phyloP scores from a whole-genome alignment of 2,888 invertebrate species.

The Dolomedes plantarius region DNA sequence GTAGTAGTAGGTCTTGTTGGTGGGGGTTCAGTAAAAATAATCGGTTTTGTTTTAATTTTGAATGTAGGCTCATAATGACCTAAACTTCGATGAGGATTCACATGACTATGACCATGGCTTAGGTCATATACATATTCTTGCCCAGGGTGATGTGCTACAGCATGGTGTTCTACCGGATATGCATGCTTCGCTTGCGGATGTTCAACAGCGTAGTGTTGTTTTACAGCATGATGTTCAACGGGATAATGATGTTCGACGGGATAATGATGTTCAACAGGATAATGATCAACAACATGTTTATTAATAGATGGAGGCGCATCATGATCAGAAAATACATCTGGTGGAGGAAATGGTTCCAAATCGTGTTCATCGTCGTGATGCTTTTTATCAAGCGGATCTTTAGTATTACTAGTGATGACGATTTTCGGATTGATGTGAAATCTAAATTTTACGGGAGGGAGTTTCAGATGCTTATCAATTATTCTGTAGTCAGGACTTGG shows the following conservation, averaged over 20 bases:
- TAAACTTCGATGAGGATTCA: slow-evolving; percentile 57
- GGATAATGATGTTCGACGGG: slow-evolving; percentile 28
- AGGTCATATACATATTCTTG: slow-evolving; percentile 39
- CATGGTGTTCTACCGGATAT: slow-evolving; percentile 20
- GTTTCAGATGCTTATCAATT: slow-evolving; percentile 59
- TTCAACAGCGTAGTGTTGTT: slow-evolving; percentile 17
- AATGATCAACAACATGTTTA: slow-evolving; percentile 51
- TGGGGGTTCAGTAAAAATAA: slow-evolving; percentile 66
- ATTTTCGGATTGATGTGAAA: slow-evolving; percentile 72
- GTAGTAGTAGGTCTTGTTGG: slow-evolving; percentile 46
- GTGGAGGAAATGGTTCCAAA: slow-evolving; percentile 67
- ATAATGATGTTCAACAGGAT: slow-evolving; percentile 44
- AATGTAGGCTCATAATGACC: slow-evolving; percentile 66
- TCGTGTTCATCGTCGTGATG: slow-evolving; percentile 68
- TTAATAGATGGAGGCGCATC: slow-evolving; percentile 50
- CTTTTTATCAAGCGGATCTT: slow-evolving; percentile 71
- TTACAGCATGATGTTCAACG: slow-evolving; percentile 16
- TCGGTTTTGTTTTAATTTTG: slow-evolving; percentile 64
- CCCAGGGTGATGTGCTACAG: slow-evolving; percentile 5
- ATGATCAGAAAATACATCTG: slow-evolving; percentile 57
- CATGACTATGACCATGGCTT: slow-evolving; percentile 47
- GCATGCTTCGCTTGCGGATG: slow-evolving; percentile 29
- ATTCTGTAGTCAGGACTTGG: slow-evolving; percentile 67
- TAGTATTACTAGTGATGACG: slow-evolving; percentile 65
- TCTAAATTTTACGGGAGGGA: slow-evolving; percentile 71